Conservation (phyloP, 1,140 invertebrate genomes). For the Drosophila micromelanica region DNA sequence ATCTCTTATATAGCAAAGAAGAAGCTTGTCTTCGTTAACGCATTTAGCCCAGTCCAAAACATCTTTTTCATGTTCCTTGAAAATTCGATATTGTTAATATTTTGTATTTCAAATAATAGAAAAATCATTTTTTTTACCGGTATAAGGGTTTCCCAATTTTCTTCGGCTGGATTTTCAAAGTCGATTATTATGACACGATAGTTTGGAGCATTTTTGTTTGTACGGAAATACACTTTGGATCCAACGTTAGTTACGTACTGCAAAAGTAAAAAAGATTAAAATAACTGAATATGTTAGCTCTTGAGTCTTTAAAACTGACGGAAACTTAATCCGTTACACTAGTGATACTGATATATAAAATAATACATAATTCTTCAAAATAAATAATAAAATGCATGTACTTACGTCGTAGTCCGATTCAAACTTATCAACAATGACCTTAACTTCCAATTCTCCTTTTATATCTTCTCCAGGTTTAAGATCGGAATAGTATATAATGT, state of each 20-base stretch:
- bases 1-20: slow-evolving; percentile 96
- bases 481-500: slow-evolving; percentile 93
- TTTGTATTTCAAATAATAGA: not conserved
- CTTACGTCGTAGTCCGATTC: slow-evolving; percentile 97
- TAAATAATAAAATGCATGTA: slow-evolving; percentile 12
- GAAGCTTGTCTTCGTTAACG: slow-evolving; percentile 94
- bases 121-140: slow-evolving; percentile 82
- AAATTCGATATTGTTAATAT: slow-evolving; percentile 13
- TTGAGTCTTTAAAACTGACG: too few species aligned
- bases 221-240: slow-evolving; percentile 93
- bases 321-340: too few species aligned
- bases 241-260: slow-evolving; percentile 97
- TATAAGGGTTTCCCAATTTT: slow-evolving; percentile 94
- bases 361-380: too few species aligned
- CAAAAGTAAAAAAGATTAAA: slow-evolving; percentile 40
- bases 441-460: slow-evolving; percentile 87
- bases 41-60: slow-evolving; percentile 95
- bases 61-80: slow-evolving; percentile 92
- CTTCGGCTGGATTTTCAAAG: slow-evolving; percentile 90
- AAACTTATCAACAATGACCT: slow-evolving; percentile 93
- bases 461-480: slow-evolving; percentile 89
- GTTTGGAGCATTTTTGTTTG: slow-evolving; percentile 97
- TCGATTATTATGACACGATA: slow-evolving; percentile 95
- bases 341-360: too few species aligned
- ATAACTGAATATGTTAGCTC: too few species aligned